Base-by-base conservation (phyloP, 2,888 invertebrate species). In the Oegoconia quadripuncta region DNA sequence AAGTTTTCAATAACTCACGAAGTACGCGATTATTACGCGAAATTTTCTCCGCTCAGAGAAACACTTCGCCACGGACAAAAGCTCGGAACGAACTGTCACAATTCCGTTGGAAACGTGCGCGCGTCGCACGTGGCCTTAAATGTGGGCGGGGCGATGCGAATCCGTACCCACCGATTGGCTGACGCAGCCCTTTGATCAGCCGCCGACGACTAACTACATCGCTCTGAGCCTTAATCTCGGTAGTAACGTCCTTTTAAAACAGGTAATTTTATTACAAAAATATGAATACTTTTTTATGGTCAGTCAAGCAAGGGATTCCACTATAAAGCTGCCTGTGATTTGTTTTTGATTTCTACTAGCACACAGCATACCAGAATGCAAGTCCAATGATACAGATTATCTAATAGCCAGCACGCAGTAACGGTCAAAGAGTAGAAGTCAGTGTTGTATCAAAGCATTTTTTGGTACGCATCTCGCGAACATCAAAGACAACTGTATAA, bases 231-330 rank as follows among this genome's bases (percentile, higher is more conserved):
- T 86, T 86, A 87, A 87, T 86, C 86, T 86, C 84, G 69, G 81
- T 80, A 86, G 80, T 83, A 82, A 81, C 76, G 75, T 86, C 77
- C 84, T 83, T 84, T 86, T 83, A 86, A 86, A 86, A 84, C 83
- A 83, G 80, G 86, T 86, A 86, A 86, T 84, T 81, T 84, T 76
- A 83, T 86, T 84, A 79, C 72, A 83, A 84, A 83, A 82, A 79
- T 75, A 74, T 74, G 68, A 60, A 75, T 74, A 76, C 72, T 75
- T 78, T n/a, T 83, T 80, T 75, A 75, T 74, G 78, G 74, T 74
- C 75, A 79, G 73, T 72, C 73, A 73, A 74, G 73, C 73, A 69
- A 71, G 61, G 66, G 62, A 48, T 55, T 62, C 59, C 60, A 44
- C 40, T 54, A 67, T 64, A 65, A 64, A 64, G 65, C 65, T 44